phyloP scores from a whole-genome alignment of 1,140 invertebrate genomes.

The Heliconius hermathena region DNA sequence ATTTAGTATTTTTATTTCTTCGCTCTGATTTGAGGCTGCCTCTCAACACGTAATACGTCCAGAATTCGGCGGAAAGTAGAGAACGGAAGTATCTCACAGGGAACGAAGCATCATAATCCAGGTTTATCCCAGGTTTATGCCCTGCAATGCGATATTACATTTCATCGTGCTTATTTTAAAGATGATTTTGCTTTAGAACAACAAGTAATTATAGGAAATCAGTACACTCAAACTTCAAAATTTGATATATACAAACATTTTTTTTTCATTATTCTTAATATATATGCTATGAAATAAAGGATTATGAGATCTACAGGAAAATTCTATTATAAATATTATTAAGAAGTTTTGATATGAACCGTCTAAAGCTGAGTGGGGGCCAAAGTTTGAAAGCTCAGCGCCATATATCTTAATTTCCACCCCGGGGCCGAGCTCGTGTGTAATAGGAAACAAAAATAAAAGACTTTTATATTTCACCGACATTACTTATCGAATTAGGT shows the following conservation, averaged over 20 bases:
- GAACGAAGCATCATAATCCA: no score
- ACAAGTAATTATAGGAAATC: background rate
- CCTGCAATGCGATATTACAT: no score
- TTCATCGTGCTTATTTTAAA: background rate
- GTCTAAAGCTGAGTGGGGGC: slow-evolving; percentile 33
- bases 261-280: background rate
- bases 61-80: no score
- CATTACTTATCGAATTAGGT: slow-evolving; percentile 34
- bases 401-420: slow-evolving; percentile 37
- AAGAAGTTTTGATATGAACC: slow-evolving; percentile 40
- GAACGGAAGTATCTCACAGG: no score
- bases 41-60: no score
- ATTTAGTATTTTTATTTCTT: no score
- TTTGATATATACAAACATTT: background rate
- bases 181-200: background rate
- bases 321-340: slow-evolving; percentile 39
- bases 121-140: no score
- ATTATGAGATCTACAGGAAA: slow-evolving; percentile 32
- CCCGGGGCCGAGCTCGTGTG: slow-evolving; percentile 23
- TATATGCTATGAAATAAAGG: slow-evolving; percentile 14
- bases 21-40: no score
- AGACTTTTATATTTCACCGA: slow-evolving; percentile 30
- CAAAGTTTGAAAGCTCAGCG: slow-evolving; percentile 25
- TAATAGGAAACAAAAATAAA: slow-evolving; percentile 34
- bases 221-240: background rate